Percentiles rank a stretch among this genome's conserved stretches.
Evolutionary conservation across 2,113 vertebrate species (phyloP).

Genomic region (Phrynosoma platyrhinos): DNA sequence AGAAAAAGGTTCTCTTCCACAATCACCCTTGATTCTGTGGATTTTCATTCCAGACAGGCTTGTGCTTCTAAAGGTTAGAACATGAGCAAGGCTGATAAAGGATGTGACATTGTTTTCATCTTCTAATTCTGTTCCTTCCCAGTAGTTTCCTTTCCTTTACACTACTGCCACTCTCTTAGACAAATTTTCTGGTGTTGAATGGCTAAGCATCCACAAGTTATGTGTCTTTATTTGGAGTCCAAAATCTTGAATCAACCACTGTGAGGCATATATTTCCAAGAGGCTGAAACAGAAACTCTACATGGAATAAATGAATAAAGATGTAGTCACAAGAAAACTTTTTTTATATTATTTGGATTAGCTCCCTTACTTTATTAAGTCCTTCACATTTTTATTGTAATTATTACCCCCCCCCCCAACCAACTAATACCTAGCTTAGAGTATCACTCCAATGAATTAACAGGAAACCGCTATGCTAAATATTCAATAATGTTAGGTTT

Average conservation of each 20-base stretch:
- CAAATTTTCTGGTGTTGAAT: neutral
- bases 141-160: neutral
- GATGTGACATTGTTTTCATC: too few relatives aligned
- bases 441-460: neutral
- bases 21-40: neutral
- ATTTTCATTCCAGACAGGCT: neutral
- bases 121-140: neutral
- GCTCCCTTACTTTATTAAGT: neutral
- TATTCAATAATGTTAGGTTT: slow-evolving; percentile 24
- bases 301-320: neutral
- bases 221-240: too few relatives aligned
- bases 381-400: slow-evolving; percentile 21
- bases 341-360: neutral
- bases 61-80: neutral
- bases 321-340: neutral
- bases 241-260: neutral
- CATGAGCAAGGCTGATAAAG: neutral
- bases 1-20: neutral
- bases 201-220: too few relatives aligned
- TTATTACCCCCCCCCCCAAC: slow-evolving; percentile 2
- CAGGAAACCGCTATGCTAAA: neutral
- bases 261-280: neutral
- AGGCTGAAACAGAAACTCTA: neutral
- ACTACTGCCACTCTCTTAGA: neutral
- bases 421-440: neutral